A percentile compares a stretch with the other conserved stretches of the same genome.
These are phyloP conservation scores for Smutsia temminckii DNA, from an alignment of 2,797 vertebrate genomes.

Conservation along the genomic window DNA sequence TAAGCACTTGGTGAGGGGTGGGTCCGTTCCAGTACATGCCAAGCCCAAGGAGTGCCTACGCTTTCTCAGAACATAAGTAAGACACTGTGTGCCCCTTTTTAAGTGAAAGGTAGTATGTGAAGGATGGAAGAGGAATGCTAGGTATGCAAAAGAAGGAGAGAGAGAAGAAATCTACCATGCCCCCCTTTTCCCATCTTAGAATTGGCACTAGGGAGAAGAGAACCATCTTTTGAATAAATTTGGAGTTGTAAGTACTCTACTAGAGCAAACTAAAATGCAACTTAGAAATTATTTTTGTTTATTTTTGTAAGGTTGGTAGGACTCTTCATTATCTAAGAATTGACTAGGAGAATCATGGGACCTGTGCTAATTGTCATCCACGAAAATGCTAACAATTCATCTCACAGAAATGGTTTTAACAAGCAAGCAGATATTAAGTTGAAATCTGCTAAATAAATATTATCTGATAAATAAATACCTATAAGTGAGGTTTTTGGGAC, in stretches of 20 bases:
- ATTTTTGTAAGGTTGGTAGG: background rate
- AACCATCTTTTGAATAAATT: background rate
- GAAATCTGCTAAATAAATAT: background rate
- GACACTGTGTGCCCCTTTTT: background rate
- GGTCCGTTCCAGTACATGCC: background rate
- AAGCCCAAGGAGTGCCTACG: background rate
- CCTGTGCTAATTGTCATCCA: background rate
- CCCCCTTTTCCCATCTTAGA: background rate
- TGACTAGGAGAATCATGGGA: too few relatives aligned
- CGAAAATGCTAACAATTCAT: background rate
- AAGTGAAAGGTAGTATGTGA: background rate
- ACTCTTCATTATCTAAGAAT: background rate
- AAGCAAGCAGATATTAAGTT: background rate
- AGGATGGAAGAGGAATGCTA: background rate
- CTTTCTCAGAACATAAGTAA: background rate
- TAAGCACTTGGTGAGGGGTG: too few relatives aligned
- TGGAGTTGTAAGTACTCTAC: background rate
- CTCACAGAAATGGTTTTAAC: background rate
- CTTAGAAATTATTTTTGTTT: background rate
- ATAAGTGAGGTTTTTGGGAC: too few relatives aligned
- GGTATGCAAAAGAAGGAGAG: background rate
- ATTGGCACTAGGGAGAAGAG: background rate
- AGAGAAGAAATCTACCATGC: background rate
- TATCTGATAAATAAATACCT: background rate
- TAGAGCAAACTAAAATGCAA: background rate